Base-by-base conservation (phyloP, 2,888 invertebrate genomes). In the Agrochola lota region DNA sequence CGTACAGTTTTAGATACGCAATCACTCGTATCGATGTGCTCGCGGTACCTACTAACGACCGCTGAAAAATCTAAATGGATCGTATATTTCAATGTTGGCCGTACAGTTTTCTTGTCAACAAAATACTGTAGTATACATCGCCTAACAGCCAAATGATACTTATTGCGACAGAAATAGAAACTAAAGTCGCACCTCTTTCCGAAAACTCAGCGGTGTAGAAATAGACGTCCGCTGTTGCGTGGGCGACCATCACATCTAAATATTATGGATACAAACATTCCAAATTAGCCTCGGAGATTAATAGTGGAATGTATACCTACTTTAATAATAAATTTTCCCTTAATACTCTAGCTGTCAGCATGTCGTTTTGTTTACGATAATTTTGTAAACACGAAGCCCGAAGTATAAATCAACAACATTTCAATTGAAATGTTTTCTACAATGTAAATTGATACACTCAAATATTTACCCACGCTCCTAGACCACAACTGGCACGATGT, bases 251-350 rank as follows among this genome's bases (percentile, higher is more conserved):
- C 88, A 88, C 91, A 92, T 93, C 93, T 93, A 93, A 94, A 94
- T 94, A 94, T 94, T 94, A 91, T 93, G 92, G 90, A 92, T 92
- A 90, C 89, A 92, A 94, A 94, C 93, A 93, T 92, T 92, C 92
- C 87, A 89, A 93, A 93, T 93, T 92, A 92, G 91, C 91, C 84
- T 74, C 87, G 81, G 83, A 87, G 88, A 87, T 88, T 86, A 83
- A 81, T n/a, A n/a, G 63, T 80, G 84, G 84, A 87, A 87, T 87
- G 75, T 73, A 70, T 86, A 80, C 30, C 30, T 30, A 30, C 77
- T 85, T 79, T 80, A 84, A 85, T 87, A 84, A 81, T 85, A 86
- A 83, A 88, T 87, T 85, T 80, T 85, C 79, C 71, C 66, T 79
- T 87, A 84, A 81, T 85, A 80, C 77, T 52, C 57, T 69, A 77